These are phyloP conservation scores for Indicator indicator DNA, from an alignment of 2,113 vertebrate genomes.

Conservation along the genomic window DNA sequence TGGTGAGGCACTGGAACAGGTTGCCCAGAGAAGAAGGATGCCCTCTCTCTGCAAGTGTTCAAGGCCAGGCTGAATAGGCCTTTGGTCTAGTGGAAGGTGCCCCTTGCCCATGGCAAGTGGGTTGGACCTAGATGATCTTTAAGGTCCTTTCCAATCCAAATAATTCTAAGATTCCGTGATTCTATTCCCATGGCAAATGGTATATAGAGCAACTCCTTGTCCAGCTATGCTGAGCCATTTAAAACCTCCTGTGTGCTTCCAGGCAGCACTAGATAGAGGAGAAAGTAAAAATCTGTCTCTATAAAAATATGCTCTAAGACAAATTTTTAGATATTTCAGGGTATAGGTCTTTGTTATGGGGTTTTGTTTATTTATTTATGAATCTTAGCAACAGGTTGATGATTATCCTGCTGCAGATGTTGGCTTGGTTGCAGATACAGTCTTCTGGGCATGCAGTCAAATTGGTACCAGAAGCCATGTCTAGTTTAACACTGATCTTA, in stretches of 20 bases:
- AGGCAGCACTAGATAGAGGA: not conserved
- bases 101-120: no score
- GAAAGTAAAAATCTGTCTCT: not conserved
- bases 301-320: not conserved
- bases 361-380: not conserved
- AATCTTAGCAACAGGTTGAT: not conserved
- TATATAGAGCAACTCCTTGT: accelerated
- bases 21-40: not conserved
- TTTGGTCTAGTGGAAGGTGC: not conserved
- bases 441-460: not conserved
- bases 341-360: not conserved
- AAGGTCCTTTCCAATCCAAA: not conserved
- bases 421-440: not conserved
- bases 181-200: not conserved
- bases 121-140: not conserved
- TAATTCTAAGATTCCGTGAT: not conserved
- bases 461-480: not conserved
- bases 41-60: not conserved
- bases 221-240: not conserved
- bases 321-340: not conserved
- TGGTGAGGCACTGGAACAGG: not conserved
- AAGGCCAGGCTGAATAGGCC: not conserved
- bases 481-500: not conserved
- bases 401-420: not conserved
- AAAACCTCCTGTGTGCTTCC: accelerated